Percentiles rank a stretch among this genome's conserved stretches.
phyloP scores from a whole-genome alignment of 2,888 invertebrate species.

The Bruchidius siliquastri region DNA sequence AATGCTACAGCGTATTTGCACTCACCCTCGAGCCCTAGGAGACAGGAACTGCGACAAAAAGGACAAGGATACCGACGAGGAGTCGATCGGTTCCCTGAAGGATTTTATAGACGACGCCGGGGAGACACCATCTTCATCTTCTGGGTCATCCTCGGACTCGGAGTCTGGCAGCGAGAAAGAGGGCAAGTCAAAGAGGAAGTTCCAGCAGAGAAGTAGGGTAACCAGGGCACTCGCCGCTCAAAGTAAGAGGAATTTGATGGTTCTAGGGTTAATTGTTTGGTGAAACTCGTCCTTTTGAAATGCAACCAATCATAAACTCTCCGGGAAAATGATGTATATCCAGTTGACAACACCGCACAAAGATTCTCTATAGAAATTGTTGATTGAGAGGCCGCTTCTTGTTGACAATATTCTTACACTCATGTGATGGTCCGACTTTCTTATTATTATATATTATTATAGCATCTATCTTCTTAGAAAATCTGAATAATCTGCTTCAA shows the following conservation, averaged over 20 bases:
- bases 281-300: no score
- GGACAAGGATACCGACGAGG: slow-evolving; percentile 39
- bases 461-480: no score
- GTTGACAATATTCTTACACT: no score
- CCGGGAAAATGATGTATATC: no score
- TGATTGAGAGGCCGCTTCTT: no score
- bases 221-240: slow-evolving; percentile 21
- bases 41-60: slow-evolving; percentile 38
- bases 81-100: slow-evolving; percentile 67
- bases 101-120: slow-evolving; percentile 68
- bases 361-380: no score
- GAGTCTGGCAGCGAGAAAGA: slow-evolving; percentile 7
- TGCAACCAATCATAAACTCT: no score
- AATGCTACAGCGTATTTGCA: slow-evolving; percentile 35
- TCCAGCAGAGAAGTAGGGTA: slow-evolving; percentile 8
- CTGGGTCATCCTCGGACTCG: slow-evolving; percentile 22
- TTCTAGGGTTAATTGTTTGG: no score
- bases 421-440: no score
- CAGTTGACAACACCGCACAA: no score
- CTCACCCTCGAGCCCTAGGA: slow-evolving; percentile 70
- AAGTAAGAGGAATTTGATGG: slow-evolving; percentile 20
- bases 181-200: slow-evolving; percentile 9
- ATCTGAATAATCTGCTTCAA: no score
- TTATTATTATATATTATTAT: no score
- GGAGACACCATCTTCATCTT: slow-evolving; percentile 26